Conservation (phyloP, 23 tunicate genomes). For the Phallusia fumigata region DNA sequence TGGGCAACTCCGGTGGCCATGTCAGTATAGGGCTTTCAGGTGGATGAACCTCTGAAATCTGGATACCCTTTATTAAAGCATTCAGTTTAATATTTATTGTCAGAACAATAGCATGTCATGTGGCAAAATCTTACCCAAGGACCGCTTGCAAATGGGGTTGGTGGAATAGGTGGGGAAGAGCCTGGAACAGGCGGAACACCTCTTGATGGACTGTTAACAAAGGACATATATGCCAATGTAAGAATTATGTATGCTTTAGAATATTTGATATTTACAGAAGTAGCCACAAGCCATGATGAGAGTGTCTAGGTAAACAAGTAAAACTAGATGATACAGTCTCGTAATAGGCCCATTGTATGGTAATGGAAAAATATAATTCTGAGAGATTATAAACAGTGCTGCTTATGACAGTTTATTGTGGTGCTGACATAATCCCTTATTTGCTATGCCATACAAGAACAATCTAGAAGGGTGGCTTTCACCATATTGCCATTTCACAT, state of each 20-base stretch:
- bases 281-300: too few relatives aligned
- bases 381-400: too few relatives aligned
- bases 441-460: too few relatives aligned
- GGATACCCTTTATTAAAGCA: neutral
- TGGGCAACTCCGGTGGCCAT: constrained; percentile 64
- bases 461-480: too few relatives aligned
- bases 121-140: neutral
- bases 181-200: neutral
- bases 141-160: neutral
- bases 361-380: too few relatives aligned
- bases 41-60: constrained; percentile 33
- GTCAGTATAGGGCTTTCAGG: constrained; percentile 50
- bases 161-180: neutral
- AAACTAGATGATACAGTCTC: too few relatives aligned
- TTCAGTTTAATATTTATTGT: neutral
- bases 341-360: too few relatives aligned
- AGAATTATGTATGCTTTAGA: neutral
- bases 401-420: too few relatives aligned
- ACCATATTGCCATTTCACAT: too few relatives aligned
- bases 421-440: too few relatives aligned
- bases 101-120: neutral
- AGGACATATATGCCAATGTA: neutral
- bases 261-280: too few relatives aligned
- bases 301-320: too few relatives aligned
- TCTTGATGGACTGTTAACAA: neutral